Evolutionary conservation across 92 coral and sea anemone genomes (phyloP).

Genomic region (Porites lobata): DNA sequence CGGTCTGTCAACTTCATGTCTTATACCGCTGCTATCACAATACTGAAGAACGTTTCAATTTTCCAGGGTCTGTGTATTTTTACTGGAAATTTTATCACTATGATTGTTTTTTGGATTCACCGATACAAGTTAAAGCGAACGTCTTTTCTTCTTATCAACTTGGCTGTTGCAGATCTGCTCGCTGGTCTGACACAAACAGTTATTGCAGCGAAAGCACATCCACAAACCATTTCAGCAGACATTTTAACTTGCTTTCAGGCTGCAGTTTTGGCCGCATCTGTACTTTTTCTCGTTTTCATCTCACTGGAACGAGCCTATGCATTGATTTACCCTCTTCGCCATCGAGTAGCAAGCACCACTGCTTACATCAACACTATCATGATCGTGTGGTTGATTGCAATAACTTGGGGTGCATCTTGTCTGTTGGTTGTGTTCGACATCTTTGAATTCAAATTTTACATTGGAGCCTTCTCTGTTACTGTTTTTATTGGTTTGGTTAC

Average conservation of each 20-base stretch:
- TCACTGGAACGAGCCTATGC: background rate
- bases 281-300: background rate
- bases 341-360: background rate
- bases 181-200: background rate
- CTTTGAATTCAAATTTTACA: background rate
- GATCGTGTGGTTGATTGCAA: background rate
- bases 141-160: slow-evolving; percentile 3
- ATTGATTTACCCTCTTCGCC: slow-evolving; percentile 9
- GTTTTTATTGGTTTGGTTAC: background rate
- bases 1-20: background rate
- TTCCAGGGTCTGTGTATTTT: background rate
- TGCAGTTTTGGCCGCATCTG: background rate
- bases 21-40: background rate
- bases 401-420: background rate
- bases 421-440: background rate
- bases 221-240: background rate
- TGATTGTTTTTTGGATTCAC: background rate
- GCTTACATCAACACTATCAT: background rate
- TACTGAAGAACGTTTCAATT: background rate
- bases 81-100: background rate
- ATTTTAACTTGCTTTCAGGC: background rate
- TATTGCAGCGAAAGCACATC: background rate
- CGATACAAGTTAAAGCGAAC: slow-evolving; percentile 3
- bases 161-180: background rate
- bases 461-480: background rate